Conservation (phyloP, 2,888 invertebrate species). For the Belgica antarctica region DNA sequence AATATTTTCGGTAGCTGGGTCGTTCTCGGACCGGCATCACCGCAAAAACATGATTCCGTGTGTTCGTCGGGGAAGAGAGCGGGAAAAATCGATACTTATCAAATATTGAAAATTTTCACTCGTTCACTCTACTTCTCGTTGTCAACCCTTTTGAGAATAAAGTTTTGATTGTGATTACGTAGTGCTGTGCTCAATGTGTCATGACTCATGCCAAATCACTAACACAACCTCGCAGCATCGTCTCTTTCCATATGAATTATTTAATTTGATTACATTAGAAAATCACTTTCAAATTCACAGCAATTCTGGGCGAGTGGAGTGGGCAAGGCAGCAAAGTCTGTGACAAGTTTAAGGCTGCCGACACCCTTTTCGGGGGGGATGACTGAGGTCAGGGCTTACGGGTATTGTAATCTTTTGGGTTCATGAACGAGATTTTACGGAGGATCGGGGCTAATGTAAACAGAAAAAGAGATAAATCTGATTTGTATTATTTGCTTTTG, state of each 20-base stretch:
- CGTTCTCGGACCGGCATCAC: too few species aligned
- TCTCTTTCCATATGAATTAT: slow-evolving; percentile 35
- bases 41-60: too few species aligned
- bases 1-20: too few species aligned
- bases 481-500: too few species aligned
- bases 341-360: not conserved
- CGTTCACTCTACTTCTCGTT: not conserved
- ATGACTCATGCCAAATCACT: slow-evolving; percentile 32
- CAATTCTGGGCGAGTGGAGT: not conserved
- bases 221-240: not conserved
- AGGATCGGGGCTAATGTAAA: too few species aligned
- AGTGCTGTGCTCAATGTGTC: slow-evolving; percentile 24
- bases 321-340: not conserved
- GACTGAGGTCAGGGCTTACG: too few species aligned
- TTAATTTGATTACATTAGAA: slow-evolving; percentile 42
- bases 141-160: not conserved
- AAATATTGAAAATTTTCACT: slow-evolving; percentile 30
- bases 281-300: slow-evolving; percentile 28
- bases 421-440: too few species aligned
- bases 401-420: too few species aligned
- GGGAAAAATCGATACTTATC: slow-evolving; percentile 37
- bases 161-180: not conserved
- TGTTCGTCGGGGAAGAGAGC: too few species aligned
- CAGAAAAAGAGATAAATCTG: too few species aligned
- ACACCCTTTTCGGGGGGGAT: too few species aligned